Base-by-base conservation (phyloP, 2,888 invertebrate genomes). In the Chalcis sispes region DNA sequence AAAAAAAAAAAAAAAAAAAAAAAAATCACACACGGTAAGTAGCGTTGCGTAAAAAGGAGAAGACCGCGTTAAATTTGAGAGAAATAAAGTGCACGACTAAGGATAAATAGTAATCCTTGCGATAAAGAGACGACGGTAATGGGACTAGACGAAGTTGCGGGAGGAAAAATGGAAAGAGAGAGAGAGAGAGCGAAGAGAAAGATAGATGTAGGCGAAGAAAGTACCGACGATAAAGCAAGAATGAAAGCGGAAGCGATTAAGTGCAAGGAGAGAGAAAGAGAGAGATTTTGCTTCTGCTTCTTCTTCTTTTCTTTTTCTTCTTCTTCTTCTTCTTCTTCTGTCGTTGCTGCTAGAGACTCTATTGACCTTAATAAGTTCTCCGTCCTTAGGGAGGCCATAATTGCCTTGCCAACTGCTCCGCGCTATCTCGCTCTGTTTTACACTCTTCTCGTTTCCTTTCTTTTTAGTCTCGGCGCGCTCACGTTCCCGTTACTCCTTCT, bases 281-380 rank as follows among this genome's bases (percentile, higher is more conserved):
- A 25, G 62, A 36, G 15, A 2, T 18, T 18, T 18, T 15, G 27
- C 42, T 29, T 8, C 8, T 8, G 36, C 32, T 32, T 18, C 36
- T 10, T 15, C 29, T n/a, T 32, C 46, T 4, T n/a, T n/a, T n/a
- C n/a, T 18, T 18, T 18, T 15, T 18, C 42, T 29, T 8, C 8
- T 8, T 23, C 32, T 32, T 18, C 36, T 10, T 15, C 29, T n/a
- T 32, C 46, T 4, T n/a, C n/a, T n/a, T n/a, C n/a, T n/a, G 40
- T 18, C 10, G 29, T 13, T 23, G 46, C 52, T n/a, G 25, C 20
- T 32, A 56, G 7, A 56, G 64, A 50, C 64, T 70, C 69, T 70
- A 70, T 75, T 75, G 75, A 75, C 75, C 75, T 75, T 75, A 75
- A 75, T 75, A 75, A 75, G 75, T 64, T 64, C 65, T 46, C 32